A percentile compares a stretch with the other conserved stretches of the same genome.
Evolutionary conservation across 2,113 vertebrate species (phyloP).

Genomic region (Trogon melanurus): DNA sequence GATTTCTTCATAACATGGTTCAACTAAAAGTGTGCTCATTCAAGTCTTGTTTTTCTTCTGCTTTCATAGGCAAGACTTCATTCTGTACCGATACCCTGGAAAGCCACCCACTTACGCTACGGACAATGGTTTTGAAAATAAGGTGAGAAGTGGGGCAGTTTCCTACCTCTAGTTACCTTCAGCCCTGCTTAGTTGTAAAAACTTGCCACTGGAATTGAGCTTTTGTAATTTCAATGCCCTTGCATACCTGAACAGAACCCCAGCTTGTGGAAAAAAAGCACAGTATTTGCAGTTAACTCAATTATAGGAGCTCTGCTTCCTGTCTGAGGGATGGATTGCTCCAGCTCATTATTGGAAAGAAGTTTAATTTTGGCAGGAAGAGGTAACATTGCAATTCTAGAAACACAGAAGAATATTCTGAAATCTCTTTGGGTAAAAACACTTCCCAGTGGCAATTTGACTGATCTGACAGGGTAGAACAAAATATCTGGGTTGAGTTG

Average conservation of each 20-base stretch:
- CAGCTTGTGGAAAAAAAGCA: background rate
- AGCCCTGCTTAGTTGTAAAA: background rate
- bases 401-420: background rate
- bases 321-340: background rate
- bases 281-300: background rate
- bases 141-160: slow-evolving; percentile 75
- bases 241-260: background rate
- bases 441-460: background rate
- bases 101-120: slow-evolving; percentile 87
- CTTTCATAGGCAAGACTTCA: slow-evolving; percentile 83
- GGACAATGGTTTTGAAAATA: slow-evolving; percentile 84
- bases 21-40: background rate
- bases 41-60: slow-evolving; percentile 1
- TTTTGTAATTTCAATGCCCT: background rate
- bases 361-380: background rate
- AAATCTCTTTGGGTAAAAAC: background rate
- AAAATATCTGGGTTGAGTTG: background rate
- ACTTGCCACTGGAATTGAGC: background rate
- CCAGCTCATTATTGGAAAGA: background rate
- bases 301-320: background rate
- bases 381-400: background rate
- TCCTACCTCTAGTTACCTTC: background rate
- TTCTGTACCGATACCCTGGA: slow-evolving; percentile 92
- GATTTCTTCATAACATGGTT: background rate
- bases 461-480: background rate